Conservation (phyloP, 1,140 invertebrate species). For the Oedothorax gibbosus region DNA sequence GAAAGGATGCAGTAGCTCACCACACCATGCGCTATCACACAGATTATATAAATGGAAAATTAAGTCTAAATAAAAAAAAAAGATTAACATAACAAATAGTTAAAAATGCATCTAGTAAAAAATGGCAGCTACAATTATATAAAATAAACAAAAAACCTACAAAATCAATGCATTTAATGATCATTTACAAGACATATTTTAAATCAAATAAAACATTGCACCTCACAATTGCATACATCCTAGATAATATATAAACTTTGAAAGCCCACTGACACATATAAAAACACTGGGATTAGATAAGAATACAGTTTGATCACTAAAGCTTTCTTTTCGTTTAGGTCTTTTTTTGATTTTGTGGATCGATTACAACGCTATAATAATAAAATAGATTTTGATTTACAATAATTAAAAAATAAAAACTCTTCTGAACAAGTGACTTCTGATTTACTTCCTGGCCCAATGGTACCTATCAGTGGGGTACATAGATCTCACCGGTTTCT, state of each 20-base stretch:
- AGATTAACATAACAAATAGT: constrained; percentile 31
- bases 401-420: constrained; percentile 35
- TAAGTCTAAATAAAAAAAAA: constrained; percentile 8
- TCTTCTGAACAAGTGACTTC: background rate
- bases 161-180: constrained; percentile 23
- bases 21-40: constrained; percentile 1
- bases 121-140: constrained; percentile 31
- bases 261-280: constrained; percentile 37
- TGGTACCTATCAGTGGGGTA: constrained; percentile 57
- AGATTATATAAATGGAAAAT: constrained; percentile 5
- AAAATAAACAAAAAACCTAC: constrained; percentile 1
- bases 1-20: constrained; percentile 1
- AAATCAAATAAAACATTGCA: constrained; percentile 16
- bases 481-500: constrained; percentile 7
- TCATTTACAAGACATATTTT: constrained; percentile 16
- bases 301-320: background rate
- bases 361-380: background rate
- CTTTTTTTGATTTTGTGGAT: constrained; percentile 12
- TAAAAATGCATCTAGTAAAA: constrained; percentile 31
- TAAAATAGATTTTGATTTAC: constrained; percentile 31
- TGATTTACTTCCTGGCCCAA: constrained; percentile 54
- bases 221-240: constrained; percentile 24
- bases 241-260: constrained; percentile 14
- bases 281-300: constrained; percentile 6
- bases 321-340: background rate